These are phyloP conservation scores for Zoanthus sociatus DNA, from an alignment of 92 coral and sea anemone species.

Conservation along the genomic window DNA sequence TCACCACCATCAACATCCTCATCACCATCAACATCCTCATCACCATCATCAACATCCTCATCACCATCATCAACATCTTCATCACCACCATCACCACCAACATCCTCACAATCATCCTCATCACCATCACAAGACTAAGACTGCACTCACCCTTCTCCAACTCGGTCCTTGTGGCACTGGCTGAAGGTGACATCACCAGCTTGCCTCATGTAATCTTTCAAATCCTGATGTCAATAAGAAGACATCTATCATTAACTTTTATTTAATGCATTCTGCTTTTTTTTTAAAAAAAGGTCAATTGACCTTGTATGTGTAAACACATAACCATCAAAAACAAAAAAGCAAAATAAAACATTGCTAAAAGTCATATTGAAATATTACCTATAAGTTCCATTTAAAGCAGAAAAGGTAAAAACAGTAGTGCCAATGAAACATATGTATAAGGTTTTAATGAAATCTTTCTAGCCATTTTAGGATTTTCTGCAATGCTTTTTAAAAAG, in stretches of 20 bases:
- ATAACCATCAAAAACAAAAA: neutral
- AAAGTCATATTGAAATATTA: neutral
- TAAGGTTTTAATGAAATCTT: too few relatives aligned
- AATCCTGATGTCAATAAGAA: slow-evolving; percentile 63
- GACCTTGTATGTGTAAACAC: neutral
- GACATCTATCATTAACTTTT: neutral
- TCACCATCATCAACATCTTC: too few relatives aligned
- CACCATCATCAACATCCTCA: too few relatives aligned
- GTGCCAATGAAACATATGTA: neutral
- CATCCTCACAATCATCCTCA: too few relatives aligned
- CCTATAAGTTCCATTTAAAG: neutral
- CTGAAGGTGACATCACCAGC: slow-evolving; percentile 97
- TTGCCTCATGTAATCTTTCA: slow-evolving; percentile 97
- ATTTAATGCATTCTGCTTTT: too few relatives aligned
- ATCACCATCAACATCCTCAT: too few relatives aligned
- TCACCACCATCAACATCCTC: too few relatives aligned
- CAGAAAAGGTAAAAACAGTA: neutral
- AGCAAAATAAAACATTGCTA: neutral
- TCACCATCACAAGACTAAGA: neutral
- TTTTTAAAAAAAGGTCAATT: neutral
- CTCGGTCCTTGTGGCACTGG: slow-evolving; percentile 98
- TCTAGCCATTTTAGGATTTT: too few relatives aligned
- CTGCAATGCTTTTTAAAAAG: too few relatives aligned
- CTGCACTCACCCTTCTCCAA: slow-evolving; percentile 89
- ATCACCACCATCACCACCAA: too few relatives aligned